phyloP scores from a whole-genome alignment of 2,797 vertebrate species.

The Limosa lapponica region DNA sequence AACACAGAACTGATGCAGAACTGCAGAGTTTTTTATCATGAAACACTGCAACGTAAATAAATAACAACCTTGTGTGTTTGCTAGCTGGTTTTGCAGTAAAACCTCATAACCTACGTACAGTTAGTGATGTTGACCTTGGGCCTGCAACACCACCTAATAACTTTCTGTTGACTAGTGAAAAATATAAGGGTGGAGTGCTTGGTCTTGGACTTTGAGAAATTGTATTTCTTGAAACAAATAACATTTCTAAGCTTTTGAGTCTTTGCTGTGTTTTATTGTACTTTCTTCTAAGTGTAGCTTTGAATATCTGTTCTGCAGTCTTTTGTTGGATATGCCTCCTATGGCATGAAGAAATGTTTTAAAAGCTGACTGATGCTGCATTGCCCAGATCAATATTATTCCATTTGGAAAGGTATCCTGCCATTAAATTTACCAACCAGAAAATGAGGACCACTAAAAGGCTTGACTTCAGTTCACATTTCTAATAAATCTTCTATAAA shows the following conservation, averaged over 20 bases:
- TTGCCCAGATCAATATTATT: conserved; percentile 25
- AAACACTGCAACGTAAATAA: not conserved
- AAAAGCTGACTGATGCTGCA: not conserved
- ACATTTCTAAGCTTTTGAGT: not conserved
- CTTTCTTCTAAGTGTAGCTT: not conserved
- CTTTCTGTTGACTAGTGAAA: not conserved
- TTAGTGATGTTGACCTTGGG: not conserved
- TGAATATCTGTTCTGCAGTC: not conserved
- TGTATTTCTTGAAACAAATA: not conserved
- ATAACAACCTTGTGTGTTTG: not conserved
- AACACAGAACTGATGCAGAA: not conserved
- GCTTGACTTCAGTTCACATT: not conserved
- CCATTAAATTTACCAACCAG: conserved; percentile 33
- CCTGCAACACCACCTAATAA: not conserved
- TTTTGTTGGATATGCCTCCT: not conserved
- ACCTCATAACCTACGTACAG: not conserved
- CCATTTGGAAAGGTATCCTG: not conserved
- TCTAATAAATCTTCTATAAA: conserved; percentile 20
- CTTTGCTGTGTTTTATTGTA: not conserved
- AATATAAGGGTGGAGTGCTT: not conserved
- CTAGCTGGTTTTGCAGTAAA: not conserved
- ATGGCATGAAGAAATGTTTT: not conserved
- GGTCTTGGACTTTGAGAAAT: not conserved
- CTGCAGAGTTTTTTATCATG: not conserved
- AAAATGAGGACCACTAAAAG: conserved; percentile 22